Percentiles rank a stretch among this genome's conserved stretches.
Conservation (phyloP, 2,113 vertebrate species). For the Cyanistes caeruleus region DNA sequence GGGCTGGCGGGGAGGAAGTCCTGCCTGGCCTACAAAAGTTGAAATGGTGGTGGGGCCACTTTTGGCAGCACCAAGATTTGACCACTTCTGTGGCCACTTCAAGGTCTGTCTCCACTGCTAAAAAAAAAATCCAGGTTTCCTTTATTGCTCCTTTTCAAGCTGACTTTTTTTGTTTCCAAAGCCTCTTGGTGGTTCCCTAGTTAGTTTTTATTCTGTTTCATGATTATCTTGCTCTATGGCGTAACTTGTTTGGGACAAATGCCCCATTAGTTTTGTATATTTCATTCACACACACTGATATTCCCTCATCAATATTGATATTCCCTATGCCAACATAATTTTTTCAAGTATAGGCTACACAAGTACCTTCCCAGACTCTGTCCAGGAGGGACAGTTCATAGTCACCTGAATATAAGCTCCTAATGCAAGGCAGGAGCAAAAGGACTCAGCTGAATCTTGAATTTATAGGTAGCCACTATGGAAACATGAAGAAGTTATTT, state of each 20-base stretch:
- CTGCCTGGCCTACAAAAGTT: not conserved
- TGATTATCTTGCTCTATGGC: not conserved
- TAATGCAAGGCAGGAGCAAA: not conserved
- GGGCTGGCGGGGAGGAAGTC: not conserved
- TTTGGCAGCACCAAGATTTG: not conserved
- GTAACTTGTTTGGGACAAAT: not conserved
- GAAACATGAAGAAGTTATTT: not conserved
- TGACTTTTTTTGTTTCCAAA: not conserved
- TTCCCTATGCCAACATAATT: not conserved
- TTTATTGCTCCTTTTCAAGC: not conserved
- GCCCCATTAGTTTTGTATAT: accelerated
- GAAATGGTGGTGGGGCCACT: not conserved
- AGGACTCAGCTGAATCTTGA: not conserved
- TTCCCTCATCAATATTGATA: not conserved
- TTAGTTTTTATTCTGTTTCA: not conserved
- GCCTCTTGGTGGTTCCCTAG: not conserved
- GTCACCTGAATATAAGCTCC: not conserved
- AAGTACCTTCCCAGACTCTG: not conserved
- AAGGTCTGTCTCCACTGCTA: not conserved
- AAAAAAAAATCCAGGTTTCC: not conserved
- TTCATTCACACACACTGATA: not conserved
- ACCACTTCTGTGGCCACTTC: not conserved
- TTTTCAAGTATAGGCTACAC: not conserved
- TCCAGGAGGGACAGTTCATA: not conserved
- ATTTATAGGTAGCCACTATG: not conserved